Evolutionary conservation across 2,797 vertebrate genomes (phyloP), one percentile per base, ranked within the genome.

Genomic region (Strix occidentalis): DNA sequence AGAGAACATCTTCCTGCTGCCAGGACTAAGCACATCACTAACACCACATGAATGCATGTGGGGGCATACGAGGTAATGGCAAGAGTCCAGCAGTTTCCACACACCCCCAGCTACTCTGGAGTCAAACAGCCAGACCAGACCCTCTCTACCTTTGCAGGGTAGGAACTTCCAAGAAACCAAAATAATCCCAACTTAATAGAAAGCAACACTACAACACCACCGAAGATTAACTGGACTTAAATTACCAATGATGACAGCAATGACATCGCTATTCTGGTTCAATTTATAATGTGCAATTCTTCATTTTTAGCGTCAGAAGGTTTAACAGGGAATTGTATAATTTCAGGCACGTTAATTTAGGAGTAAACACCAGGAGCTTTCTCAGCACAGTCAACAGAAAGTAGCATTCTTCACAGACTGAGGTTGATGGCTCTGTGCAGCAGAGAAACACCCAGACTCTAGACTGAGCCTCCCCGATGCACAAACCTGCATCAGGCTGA

Each of bases 301-400:
- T 80, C 43, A 48, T 28, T 70, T 88, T 75, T 24, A 50, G 29
- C 7, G 9, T 46, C 33, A 51, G 25, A 89, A 56, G 7, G 50
- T 58, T 83, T 64, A 54, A 57, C 1, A 0, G 6, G 21, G 16
- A 84, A 71, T 25, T 3, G 1, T 26, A 17, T 15, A 3, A 53
- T 37, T 85, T n/a, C 64, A 72, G 33, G 24, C 25, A 68, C 0
- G 0, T 16, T 21, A 84, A 29, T 2, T 61, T 23, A 11, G 9
- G 9, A 66, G 61, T 28, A 84, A 92, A 58, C 78, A 54, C 29
- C 10, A 41, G 3, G 13, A 33, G n/a, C n/a, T 53, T 83, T 57
- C 46, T 56, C 46, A 60, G 21, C 18, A 43, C 1, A 6, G 58
- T 2, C 71, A 48, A 57, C 25, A 66, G 46, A 57, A 50, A 77